A percentile compares a stretch with the other conserved stretches of the same genome.
phyloP scores from a whole-genome alignment of 2,113 vertebrate genomes.

The Rhipidura dahli region DNA sequence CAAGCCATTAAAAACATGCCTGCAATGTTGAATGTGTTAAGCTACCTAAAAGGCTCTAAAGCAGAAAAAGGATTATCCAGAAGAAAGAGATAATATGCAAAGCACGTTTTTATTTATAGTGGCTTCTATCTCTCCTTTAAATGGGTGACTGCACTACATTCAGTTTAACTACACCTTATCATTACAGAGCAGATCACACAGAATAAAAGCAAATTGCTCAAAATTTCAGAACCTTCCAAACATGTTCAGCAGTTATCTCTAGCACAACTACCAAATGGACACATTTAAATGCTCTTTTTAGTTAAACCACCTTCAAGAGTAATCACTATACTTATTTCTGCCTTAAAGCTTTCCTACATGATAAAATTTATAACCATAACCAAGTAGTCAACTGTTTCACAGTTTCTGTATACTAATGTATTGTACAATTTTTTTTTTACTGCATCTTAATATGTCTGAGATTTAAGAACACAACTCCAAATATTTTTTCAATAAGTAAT shows the following conservation, averaged over 20 bases:
- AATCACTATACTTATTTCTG: neutral
- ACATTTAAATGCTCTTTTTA: neutral
- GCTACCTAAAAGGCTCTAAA: neutral
- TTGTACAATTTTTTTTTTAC: neutral
- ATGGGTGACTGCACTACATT: neutral
- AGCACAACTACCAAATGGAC: neutral
- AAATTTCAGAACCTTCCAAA: neutral
- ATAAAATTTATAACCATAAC: neutral
- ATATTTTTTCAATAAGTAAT: neutral
- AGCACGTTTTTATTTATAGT: constrained; percentile 25
- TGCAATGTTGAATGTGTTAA: constrained; percentile 5
- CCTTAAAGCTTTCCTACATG: neutral
- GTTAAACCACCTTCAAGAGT: neutral
- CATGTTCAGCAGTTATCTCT: neutral
- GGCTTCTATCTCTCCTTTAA: constrained; percentile 19
- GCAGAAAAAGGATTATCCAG: neutral
- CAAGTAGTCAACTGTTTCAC: neutral
- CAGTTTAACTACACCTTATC: neutral
- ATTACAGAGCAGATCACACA: constrained; percentile 33
- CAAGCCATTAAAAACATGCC: constrained; percentile 1
- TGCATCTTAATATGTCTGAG: neutral
- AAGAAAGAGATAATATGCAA: neutral
- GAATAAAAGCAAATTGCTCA: neutral
- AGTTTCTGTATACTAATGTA: neutral
- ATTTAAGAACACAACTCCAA: neutral